phyloP scores from a whole-genome alignment of 64 coral and sea anemone genomes.

The Hydrozoanthus tunicans region DNA sequence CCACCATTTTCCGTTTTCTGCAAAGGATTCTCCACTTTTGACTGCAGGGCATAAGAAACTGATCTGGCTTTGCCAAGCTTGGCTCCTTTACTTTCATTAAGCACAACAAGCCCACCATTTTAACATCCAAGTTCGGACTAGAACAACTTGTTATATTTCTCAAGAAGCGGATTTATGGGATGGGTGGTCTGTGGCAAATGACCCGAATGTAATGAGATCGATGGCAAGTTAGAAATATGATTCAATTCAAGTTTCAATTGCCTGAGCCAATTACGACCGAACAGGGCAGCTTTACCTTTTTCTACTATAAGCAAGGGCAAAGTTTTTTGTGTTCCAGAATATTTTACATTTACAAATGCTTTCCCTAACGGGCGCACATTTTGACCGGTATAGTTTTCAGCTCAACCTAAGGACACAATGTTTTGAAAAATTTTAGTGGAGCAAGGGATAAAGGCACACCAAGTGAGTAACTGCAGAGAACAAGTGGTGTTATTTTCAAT shows the following conservation, averaged over 20 bases:
- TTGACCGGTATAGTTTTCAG: slow-evolving; percentile 64
- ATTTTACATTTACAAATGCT: slow-evolving; percentile 54
- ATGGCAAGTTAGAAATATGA: slow-evolving; percentile 28
- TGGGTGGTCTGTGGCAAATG: background rate
- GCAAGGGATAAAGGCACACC: slow-evolving; percentile 49
- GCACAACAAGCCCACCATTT: background rate
- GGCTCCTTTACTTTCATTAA: no score
- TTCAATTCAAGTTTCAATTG: slow-evolving; percentile 8
- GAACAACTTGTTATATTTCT: slow-evolving; percentile 46
- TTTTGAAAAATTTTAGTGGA: background rate
- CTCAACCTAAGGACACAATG: slow-evolving; percentile 49
- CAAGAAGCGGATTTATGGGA: slow-evolving; percentile 21
- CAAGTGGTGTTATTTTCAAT: slow-evolving; percentile 45
- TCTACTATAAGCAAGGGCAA: background rate
- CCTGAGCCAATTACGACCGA: slow-evolving; percentile 53
- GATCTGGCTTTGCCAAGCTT: slow-evolving; percentile 55
- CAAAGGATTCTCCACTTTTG: slow-evolving; percentile 5
- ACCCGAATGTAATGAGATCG: slow-evolving; percentile 8
- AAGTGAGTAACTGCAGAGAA: slow-evolving; percentile 67
- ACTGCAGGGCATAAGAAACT: slow-evolving; percentile 23
- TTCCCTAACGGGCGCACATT: slow-evolving; percentile 50
- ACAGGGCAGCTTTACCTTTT: slow-evolving; percentile 33
- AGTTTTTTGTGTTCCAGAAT: slow-evolving; percentile 2
- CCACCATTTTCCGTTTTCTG: slow-evolving; percentile 70
- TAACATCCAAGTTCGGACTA: slow-evolving; percentile 42